Evolutionary conservation across 92 coral and sea anemone species (phyloP).

Genomic region (Actinernus sp.): DNA sequence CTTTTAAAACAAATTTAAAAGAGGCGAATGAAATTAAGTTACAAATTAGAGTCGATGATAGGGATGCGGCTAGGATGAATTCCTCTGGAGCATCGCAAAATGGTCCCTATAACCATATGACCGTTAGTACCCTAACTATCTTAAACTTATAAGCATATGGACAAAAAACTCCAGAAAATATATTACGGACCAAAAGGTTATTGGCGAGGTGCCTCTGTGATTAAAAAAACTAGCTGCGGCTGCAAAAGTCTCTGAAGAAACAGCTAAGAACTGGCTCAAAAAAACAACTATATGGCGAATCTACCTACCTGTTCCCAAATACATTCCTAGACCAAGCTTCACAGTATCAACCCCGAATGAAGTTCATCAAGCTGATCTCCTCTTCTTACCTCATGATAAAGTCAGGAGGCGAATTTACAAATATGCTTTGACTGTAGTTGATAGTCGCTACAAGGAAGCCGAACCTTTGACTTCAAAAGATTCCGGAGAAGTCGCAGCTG

Average conservation of each 20-base stretch:
- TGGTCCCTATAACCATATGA: no score
- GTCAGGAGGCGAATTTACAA: background rate
- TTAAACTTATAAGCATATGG: background rate
- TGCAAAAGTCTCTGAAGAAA: background rate
- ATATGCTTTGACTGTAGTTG: conserved; percentile 29
- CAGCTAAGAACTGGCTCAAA: conserved; percentile 10
- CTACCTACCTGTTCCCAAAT: conserved; percentile 4
- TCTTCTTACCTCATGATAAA: conserved; percentile 15
- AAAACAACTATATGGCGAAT: background rate
- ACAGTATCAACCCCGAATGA: conserved; percentile 2
- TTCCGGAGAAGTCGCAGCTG: background rate
- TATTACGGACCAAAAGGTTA: conserved; percentile 21
- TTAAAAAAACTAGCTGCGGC: conserved; percentile 15
- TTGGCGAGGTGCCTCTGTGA: conserved; percentile 7
- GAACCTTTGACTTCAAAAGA: conserved; percentile 2
- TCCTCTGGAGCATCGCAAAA: no score
- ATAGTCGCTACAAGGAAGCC: conserved; percentile 4
- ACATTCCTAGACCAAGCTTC: conserved; percentile 8
- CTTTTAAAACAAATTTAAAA: no score
- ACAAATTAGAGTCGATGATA: background rate
- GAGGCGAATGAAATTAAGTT: background rate
- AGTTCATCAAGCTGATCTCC: conserved; percentile 27
- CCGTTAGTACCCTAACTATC: no score
- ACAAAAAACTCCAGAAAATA: background rate
- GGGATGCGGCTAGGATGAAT: no score